phyloP scores from a whole-genome alignment of 2,888 invertebrate species.

The Drosophila kambysellisi region DNA sequence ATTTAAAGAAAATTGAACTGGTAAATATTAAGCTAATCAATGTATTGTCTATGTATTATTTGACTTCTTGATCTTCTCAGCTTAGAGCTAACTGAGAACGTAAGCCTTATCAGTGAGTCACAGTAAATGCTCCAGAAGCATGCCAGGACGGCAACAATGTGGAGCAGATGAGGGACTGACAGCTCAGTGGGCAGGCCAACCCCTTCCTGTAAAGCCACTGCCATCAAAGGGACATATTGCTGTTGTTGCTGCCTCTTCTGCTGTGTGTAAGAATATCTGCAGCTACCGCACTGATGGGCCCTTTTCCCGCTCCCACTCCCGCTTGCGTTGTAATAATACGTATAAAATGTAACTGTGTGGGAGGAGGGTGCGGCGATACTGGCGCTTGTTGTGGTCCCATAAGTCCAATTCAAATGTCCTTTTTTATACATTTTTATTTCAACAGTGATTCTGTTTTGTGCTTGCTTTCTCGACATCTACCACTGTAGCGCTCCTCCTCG shows the following conservation, averaged over 20 bases:
- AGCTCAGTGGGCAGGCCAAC: constrained; percentile 37
- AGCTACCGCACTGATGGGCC: constrained; percentile 20
- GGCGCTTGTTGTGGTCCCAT: constrained; percentile 78
- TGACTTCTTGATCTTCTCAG: constrained; percentile 23
- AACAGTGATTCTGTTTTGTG: constrained; percentile 72
- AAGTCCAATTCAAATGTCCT: constrained; percentile 83
- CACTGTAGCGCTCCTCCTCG: neutral
- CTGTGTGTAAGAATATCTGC: constrained; percentile 51
- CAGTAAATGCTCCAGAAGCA: constrained; percentile 35
- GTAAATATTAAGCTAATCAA: neutral
- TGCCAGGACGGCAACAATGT: constrained; percentile 32
- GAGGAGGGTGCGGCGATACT: constrained; percentile 27
- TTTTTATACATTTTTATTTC: constrained; percentile 83
- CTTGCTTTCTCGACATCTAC: neutral
- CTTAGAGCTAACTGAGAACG: constrained; percentile 31
- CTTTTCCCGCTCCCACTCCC: neutral
- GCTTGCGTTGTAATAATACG: constrained; percentile 66
- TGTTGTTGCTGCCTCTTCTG: constrained; percentile 37
- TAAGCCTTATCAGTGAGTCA: constrained; percentile 47
- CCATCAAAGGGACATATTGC: constrained; percentile 58
- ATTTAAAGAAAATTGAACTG: neutral
- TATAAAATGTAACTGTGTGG: constrained; percentile 74
- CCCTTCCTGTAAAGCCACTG: constrained; percentile 51
- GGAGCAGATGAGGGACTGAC: constrained; percentile 58
- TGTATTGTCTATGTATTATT: neutral